phyloP scores from a whole-genome alignment of 2,113 vertebrate genomes.

The Lycocorax pyrrhopterus region DNA sequence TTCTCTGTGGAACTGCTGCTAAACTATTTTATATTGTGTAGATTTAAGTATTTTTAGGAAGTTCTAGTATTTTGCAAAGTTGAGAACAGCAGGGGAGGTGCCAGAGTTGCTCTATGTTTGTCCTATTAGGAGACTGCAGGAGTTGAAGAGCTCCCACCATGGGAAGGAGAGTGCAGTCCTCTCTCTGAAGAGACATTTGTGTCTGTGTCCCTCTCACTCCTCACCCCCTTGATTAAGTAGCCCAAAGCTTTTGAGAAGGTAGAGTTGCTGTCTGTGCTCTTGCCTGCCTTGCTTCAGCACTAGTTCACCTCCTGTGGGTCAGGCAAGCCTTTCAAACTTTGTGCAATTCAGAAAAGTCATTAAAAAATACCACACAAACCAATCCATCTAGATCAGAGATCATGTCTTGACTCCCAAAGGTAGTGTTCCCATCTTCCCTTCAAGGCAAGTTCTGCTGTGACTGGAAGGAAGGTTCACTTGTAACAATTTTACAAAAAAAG shows the following conservation, averaged over 20 bases:
- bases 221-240: not conserved
- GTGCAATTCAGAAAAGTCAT: not conserved
- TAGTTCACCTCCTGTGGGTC: not conserved
- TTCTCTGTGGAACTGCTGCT: not conserved
- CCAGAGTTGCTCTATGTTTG: not conserved
- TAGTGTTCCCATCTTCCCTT: not conserved
- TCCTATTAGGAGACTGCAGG: not conserved
- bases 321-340: not conserved
- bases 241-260: not conserved
- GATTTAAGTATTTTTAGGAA: not conserved
- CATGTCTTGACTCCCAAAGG: not conserved
- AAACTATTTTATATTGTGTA: not conserved
- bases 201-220: not conserved
- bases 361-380: not conserved
- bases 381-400: not conserved
- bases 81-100: not conserved
- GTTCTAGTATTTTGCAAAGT: not conserved
- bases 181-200: not conserved
- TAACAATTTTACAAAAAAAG: not conserved
- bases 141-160: rapidly evolving
- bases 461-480: not conserved
- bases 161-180: not conserved
- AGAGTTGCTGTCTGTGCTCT: not conserved
- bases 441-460: not conserved
- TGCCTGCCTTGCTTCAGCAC: not conserved